Base-by-base conservation (phyloP, 2,797 vertebrate species). In the Crax fasciolata region DNA sequence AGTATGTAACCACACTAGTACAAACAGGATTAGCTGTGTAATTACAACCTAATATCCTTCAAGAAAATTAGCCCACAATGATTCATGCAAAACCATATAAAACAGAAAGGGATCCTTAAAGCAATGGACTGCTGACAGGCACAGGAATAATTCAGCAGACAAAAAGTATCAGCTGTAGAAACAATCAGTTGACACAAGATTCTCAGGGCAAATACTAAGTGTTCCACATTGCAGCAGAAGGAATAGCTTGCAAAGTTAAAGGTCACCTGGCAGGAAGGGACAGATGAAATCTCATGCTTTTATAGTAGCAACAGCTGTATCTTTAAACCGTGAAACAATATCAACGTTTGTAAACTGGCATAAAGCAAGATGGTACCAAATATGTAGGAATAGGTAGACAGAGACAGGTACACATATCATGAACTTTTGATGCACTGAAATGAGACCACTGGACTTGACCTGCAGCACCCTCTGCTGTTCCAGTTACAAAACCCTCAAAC, bases 391-490 rank as follows among this genome's bases (percentile, higher is more conserved):
- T 16, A 65, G 39, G 67, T 2, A 74, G 32, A 74, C 20, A 90
- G 1, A 57, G n/a, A 48, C 3, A 63, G 38, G n/a, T 44, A 71
- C 11, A 52, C 39, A 52, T 0, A 23, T 6, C 8, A 9, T 4
- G 27, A 0, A 0, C 21, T 77, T 77, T 77, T 35, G 46, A 46
- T 15, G 58, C 2, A 81, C 3, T 1, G 6, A 74, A 48, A 80
- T 15, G 32, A 48, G 59, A 79, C 17, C 51, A 65, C 3, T 58
- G 54, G 18, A 18, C 27, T 79, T 25, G 43, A 81, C 41, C 51
- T 81, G 48, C 79, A 94, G 89, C 89, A 92, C 85, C 85, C 62
- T 93, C 94, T 94, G 67, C 84, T 90, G 77, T 17, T 86, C 21
- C 32, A 73, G 41, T 39, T 78, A 30, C 27, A 87, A 75, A 87